phyloP scores from a whole-genome alignment of 92 coral and sea anemone genomes.

The Ricordea florida region DNA sequence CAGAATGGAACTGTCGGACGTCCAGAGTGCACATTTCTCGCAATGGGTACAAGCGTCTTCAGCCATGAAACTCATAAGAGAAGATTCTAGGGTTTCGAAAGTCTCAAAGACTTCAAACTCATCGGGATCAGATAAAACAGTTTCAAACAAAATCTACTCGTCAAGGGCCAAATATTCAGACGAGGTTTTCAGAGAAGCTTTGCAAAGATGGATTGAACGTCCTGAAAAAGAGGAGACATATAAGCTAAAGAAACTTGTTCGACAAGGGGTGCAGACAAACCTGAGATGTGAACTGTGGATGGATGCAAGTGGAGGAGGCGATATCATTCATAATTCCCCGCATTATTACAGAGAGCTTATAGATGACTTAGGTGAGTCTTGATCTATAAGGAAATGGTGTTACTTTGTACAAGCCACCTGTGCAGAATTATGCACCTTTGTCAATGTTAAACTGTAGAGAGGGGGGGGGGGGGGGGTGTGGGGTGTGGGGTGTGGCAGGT shows the following conservation, averaged over 20 bases:
- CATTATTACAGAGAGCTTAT: slow-evolving; percentile 63
- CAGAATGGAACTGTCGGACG: slow-evolving; percentile 46
- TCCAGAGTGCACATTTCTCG: slow-evolving; percentile 54
- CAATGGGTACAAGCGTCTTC: slow-evolving; percentile 52
- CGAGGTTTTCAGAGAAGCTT: slow-evolving; percentile 47
- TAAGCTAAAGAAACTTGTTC: slow-evolving; percentile 55
- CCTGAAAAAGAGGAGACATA: slow-evolving; percentile 41
- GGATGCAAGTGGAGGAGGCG: slow-evolving; percentile 64
- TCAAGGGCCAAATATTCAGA: slow-evolving; percentile 40
- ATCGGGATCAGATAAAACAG: slow-evolving; percentile 1
- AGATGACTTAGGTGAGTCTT: slow-evolving; percentile 79
- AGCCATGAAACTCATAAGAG: slow-evolving; percentile 12
- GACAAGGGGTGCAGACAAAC: slow-evolving; percentile 67
- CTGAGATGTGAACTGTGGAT: slow-evolving; percentile 65
- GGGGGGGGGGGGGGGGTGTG: too few relatives aligned
- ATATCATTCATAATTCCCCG: slow-evolving; percentile 46
- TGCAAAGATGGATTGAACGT: slow-evolving; percentile 59
- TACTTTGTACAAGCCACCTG: too few relatives aligned
- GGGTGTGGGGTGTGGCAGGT: too few relatives aligned
- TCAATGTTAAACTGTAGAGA: too few relatives aligned
- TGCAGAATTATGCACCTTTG: too few relatives aligned
- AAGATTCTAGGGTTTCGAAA: slow-evolving; percentile 15
- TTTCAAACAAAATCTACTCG: neutral
- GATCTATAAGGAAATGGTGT: neutral
- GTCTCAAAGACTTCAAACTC: slow-evolving; percentile 1